phyloP scores from a whole-genome alignment of 2,888 invertebrate genomes.

The Gari tellinella region DNA sequence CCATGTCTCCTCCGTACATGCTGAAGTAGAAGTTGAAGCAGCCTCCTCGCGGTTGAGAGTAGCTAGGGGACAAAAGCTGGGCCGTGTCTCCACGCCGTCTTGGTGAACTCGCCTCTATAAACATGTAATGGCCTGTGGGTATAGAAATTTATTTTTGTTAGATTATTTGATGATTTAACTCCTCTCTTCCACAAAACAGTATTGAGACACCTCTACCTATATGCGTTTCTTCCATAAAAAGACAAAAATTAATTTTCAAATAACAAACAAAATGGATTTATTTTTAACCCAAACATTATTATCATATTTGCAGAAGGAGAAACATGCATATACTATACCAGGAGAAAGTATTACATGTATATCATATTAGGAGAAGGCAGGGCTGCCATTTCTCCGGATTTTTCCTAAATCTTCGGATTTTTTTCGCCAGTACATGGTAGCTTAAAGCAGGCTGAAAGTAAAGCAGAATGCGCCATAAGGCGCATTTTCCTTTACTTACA shows the following conservation, averaged over 20 bases:
- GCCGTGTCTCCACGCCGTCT: constrained; percentile 87
- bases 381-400: too few relatives aligned
- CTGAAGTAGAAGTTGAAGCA: constrained; percentile 81
- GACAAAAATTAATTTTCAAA: background rate
- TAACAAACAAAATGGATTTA: too few relatives aligned
- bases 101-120: constrained; percentile 85
- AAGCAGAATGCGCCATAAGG: too few relatives aligned
- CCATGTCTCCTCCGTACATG: constrained; percentile 78
- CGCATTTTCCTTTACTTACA: too few relatives aligned
- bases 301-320: too few relatives aligned
- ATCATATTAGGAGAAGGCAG: too few relatives aligned
- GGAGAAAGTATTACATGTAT: too few relatives aligned
- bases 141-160: background rate
- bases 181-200: background rate
- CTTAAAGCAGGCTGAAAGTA: too few relatives aligned
- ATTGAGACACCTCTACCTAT: background rate
- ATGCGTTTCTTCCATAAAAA: background rate
- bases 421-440: too few relatives aligned
- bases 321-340: too few relatives aligned
- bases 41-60: constrained; percentile 56
- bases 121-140: constrained; percentile 75
- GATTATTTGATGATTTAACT: background rate
- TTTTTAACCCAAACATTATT: too few relatives aligned
- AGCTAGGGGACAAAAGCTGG: constrained; percentile 62
- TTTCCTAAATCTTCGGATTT: too few relatives aligned